Conservation (phyloP, 2,888 invertebrate species). For the Eupithecia subfuscata region DNA sequence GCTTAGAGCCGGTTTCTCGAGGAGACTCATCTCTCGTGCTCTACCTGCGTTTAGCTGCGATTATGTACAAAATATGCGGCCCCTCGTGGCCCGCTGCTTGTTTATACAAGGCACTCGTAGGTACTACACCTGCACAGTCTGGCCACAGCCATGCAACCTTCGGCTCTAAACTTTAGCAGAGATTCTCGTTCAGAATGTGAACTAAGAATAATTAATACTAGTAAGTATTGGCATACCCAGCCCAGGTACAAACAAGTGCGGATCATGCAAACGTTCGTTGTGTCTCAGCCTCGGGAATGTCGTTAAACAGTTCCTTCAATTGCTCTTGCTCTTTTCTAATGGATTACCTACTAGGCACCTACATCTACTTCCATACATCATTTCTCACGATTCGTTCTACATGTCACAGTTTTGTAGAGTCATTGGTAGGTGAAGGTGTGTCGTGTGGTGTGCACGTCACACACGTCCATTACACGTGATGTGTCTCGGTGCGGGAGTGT, state of each 20-base stretch:
- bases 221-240: neutral
- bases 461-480: constrained; percentile 55
- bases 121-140: neutral
- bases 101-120: neutral
- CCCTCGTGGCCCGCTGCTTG: neutral
- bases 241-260: neutral
- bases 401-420: constrained; percentile 57
- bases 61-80: neutral
- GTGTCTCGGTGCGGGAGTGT: constrained; percentile 63
- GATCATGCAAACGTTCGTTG: neutral
- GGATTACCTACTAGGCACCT: neutral
- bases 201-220: neutral
- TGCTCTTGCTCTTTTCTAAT: neutral
- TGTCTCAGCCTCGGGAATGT: neutral
- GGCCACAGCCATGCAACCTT: neutral
- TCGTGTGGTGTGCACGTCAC: constrained; percentile 57
- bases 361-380: neutral
- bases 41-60: neutral
- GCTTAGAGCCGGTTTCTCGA: constrained; percentile 41
- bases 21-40: constrained; percentile 30
- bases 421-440: constrained; percentile 52
- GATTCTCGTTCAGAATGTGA: neutral
- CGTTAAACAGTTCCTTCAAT: neutral
- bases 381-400: constrained; percentile 42
- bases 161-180: neutral